Conservation (phyloP, 2,113 vertebrate genomes). For the Phocoena sinus region DNA sequence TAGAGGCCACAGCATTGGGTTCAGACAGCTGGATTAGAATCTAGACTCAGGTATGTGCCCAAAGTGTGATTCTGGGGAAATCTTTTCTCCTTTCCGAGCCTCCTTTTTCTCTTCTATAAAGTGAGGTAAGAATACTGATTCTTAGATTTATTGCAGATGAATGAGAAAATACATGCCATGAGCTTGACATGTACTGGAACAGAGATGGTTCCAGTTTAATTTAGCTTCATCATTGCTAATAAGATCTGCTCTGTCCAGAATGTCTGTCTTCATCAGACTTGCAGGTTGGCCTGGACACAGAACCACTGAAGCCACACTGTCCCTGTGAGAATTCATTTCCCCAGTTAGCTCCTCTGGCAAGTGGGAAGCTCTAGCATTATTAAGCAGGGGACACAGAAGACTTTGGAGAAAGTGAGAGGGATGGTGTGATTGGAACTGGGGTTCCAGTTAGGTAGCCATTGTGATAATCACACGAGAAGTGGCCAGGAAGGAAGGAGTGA, state of each 20-base stretch:
- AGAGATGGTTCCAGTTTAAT: not conserved
- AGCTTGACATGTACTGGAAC: not conserved
- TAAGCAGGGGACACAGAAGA: not conserved
- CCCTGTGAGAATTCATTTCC: not conserved
- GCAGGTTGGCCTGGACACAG: not conserved
- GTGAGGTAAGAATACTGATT: not conserved
- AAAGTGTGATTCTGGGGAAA: not conserved
- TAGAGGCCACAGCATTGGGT: not conserved
- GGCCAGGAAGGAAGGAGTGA: too few species aligned
- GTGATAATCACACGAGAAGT: rapidly evolving
- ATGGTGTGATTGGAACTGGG: not conserved
- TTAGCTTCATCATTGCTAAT: not conserved
- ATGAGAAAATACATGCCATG: not conserved
- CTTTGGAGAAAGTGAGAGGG: not conserved
- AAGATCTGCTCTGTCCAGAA: not conserved
- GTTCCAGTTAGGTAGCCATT: not conserved
- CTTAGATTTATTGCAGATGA: not conserved
- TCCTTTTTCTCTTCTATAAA: not conserved
- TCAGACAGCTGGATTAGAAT: not conserved
- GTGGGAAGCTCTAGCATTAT: not conserved
- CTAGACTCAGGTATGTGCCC: not conserved
- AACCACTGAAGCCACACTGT: not conserved
- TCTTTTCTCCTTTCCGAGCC: not conserved
- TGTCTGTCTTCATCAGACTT: not conserved
- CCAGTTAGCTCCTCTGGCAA: not conserved